These are phyloP conservation scores for Tauraco erythrolophus DNA, from an alignment of 2,113 vertebrate genomes.

Conservation along the genomic window DNA sequence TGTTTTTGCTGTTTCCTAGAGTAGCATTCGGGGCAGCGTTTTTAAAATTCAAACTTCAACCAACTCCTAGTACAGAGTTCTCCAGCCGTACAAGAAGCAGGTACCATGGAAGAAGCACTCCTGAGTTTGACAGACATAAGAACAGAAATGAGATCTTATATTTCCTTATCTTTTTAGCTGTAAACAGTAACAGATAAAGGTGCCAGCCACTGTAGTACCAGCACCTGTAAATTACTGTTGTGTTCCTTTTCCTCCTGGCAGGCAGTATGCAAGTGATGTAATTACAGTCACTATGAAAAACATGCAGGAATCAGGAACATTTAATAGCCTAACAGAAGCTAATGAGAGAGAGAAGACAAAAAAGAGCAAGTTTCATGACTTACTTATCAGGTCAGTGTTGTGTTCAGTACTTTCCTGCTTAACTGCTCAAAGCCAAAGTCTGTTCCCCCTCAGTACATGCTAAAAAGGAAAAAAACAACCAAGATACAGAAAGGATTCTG, in stretches of 20 bases:
- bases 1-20: not conserved
- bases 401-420: not conserved
- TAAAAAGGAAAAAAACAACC: not conserved
- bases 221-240: not conserved
- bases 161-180: not conserved
- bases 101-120: not conserved
- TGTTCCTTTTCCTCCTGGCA: conserved; percentile 50
- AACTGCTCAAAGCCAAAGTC: not conserved
- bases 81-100: not conserved
- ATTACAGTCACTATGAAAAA: conserved; percentile 69
- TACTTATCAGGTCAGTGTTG: conserved; percentile 78
- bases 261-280: conserved; percentile 78
- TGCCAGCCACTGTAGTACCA: not conserved
- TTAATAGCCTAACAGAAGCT: conserved; percentile 69
- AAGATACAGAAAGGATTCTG: not conserved
- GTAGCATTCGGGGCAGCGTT: not conserved
- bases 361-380: conserved; percentile 69
- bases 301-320: conserved; percentile 73
- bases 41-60: not conserved
- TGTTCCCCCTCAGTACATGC: not conserved
- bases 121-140: not conserved
- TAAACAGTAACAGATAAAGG: not conserved
- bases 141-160: not conserved
- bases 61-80: not conserved
- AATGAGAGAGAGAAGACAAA: conserved; percentile 73